A percentile compares a stretch with the other conserved stretches of the same genome.
These are phyloP conservation scores for Acipenser ruthenus DNA, from an alignment of 2,797 vertebrate genomes.

Conservation along the genomic window DNA sequence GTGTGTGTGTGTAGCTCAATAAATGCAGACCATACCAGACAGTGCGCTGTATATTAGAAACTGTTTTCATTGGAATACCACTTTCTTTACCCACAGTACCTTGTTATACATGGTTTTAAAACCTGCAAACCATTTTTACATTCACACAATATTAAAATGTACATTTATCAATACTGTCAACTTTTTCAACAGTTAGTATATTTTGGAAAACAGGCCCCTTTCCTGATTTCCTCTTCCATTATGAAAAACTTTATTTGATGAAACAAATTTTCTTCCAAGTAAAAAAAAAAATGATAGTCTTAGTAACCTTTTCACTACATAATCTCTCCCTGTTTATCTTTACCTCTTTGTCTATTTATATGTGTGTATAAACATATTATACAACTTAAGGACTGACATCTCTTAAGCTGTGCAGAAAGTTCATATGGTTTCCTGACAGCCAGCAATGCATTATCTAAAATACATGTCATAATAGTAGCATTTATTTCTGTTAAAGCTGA, in stretches of 20 bases:
- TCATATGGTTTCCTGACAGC: neutral
- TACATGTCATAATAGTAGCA: neutral
- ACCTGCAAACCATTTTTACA: no score
- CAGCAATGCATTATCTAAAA: neutral
- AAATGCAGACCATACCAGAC: neutral
- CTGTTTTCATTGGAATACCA: no score
- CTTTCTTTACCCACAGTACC: no score
- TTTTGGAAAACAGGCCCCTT: no score
- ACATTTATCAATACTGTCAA: no score
- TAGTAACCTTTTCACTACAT: conserved; percentile 13
- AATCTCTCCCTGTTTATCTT: conserved; percentile 4
- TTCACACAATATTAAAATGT: no score
- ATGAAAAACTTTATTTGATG: no score
- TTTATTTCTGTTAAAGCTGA: conserved; percentile 4
- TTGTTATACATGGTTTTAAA: no score
- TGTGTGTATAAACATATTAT: conserved; percentile 2
- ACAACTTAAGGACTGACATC: conserved; percentile 2
- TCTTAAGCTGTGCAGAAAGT: neutral
- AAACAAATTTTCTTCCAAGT: no score
- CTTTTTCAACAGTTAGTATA: no score
- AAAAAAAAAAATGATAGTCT: conserved; percentile 12
- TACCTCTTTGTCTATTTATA: neutral
- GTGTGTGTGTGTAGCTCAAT: neutral
- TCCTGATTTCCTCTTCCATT: no score
- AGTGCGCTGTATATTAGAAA: no score